Base-by-base conservation (phyloP, 2,797 vertebrate species). In the Labroides dimidiatus region DNA sequence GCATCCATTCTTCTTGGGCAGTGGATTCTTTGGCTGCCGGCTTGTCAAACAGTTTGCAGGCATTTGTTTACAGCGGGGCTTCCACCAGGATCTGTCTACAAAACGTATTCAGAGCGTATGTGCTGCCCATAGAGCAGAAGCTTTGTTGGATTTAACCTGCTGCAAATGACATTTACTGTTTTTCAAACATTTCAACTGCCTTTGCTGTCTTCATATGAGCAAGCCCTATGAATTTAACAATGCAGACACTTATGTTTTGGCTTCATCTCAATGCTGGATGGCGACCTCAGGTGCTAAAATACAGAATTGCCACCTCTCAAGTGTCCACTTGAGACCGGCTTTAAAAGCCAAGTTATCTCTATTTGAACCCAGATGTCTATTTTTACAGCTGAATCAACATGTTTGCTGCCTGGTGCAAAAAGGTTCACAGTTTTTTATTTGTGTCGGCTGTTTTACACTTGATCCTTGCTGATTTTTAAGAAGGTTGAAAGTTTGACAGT, bases 61-160 rank as follows among this genome's bases (percentile, higher is more conserved):
- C 45, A 20, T 84, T 83, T 89, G 69, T 84, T 74, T 85, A 59
- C 48, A 64, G 54, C 42, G 17, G 48, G 19, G 39, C 56, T 75
- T 55, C 56, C 51, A 44, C 42, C 15, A 47, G 64, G 66, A 57
- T 48, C 37, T 17, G n/a, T 44, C 44, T 33, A 6, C 49, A 53
- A n/a, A 54, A 66, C 56, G 69, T 27, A 64, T 53, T 65, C 41
- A 37, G 20, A 57, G 58, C 9, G 19, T 59, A 45, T 64, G 30
- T 48, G 48, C 43, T 61, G 33, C 57, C 24, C 58, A 30, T 54
- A 14, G 69, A 73, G 48, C 24, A 16, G 33, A 62, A 69, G 17
- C 37, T n/a, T 52, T 24, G 36, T 51, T 13, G 36, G 43, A 20
- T 37, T 61, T 16, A 27, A 2, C 12, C 47, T 17, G 49, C 47